Evolutionary conservation across 2,888 invertebrate species (phyloP), one percentile per base, ranked within the genome.

Genomic region (Xylota segnis): DNA sequence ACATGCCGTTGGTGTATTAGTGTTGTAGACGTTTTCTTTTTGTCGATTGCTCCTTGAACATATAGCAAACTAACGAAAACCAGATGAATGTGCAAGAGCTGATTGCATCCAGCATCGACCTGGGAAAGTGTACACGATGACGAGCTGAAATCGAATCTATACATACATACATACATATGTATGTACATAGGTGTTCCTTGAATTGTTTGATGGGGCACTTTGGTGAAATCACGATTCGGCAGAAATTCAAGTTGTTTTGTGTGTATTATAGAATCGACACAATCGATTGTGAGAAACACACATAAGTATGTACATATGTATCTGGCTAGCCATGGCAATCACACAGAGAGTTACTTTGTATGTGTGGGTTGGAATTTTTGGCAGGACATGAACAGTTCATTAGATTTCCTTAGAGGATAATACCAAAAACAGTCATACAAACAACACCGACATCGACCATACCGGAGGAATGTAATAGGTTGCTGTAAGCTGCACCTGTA

Each of bases 191-290:
- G 61, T 58, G 16, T 65, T 34, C 45, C 18, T 65, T 50, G 58
- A 37, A 40, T 65, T 59, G 47, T 75, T 72, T 54, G 16, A 43
- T 54, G 65, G 47, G 59, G 40, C 56, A 50, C 34, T 74, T 71
- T 23, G n/a, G 43, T 75, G 81, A 79, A 83, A 79, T 76, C 78
- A 87, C 66, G 87, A 83, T 65, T 87, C 66, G 59, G 61, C 86
- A 86, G 68, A 72, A 70, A 52, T 47, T 66, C 34, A 27, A 14
- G 40, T 68, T n/a, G 32, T 40, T 47, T 66, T 70, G n/a, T 78
- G 43, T 68, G 23, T 59, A 23, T 0, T 45, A 6, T 9, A 4
- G 52, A 65, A 59, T 37, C 45, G 50, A 9, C 63, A 81, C 59
- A 79, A 79, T 75, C 79, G 75, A 75, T 79, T 58, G 47, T 23